Evolutionary conservation across 2,888 invertebrate species (phyloP), one percentile per base, ranked within the genome.

Genomic region (Heliconius ismenius): DNA sequence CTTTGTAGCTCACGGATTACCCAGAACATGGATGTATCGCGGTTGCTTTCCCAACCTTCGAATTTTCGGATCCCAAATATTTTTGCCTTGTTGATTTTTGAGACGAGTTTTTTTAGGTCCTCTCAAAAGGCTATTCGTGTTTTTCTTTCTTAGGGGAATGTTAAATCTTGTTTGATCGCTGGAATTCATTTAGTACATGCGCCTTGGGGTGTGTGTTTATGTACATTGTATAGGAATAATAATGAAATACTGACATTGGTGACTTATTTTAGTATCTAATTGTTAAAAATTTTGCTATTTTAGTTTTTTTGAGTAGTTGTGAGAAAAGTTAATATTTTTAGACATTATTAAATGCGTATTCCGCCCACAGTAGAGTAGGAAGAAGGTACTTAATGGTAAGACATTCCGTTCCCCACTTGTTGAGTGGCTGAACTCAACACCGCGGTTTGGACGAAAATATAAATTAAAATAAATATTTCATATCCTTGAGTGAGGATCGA

Each of bases 1-100:
- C 67, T 76, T 76, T 76, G 73, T 73, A 54, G 72, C 65, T 49
- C 74, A 54, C 67, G 74, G 76, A 78, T 78, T 78, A 76, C 63
- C 36, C 32, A 39, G 58, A 65, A 73, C 65, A 67, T 67, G 76
- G 73, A 73, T 73, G 60, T 73, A 73, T 73, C 6, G 24, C 65
- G 65, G 70, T 63, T 75, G 36, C 65, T 28, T 76, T 73, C 70
- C 54, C n/a, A 36, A 58, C 32, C 70, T 58, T 43, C 64, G 75
- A 64, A 76, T 36, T 63, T 76, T 70, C 36, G 64, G 70, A 70
- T 54, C 63, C 32, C 72, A 69, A 67, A 73, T 65, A 67, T 76
- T 73, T 76, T 73, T 72, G 65, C 28, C 36, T 65, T 76, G 73
- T 76, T 76, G 76, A 76, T 76, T 76, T 76, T 73, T 65, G 73